Base-by-base conservation (phyloP, 2,888 invertebrate species). In the Eupithecia tripunctaria region DNA sequence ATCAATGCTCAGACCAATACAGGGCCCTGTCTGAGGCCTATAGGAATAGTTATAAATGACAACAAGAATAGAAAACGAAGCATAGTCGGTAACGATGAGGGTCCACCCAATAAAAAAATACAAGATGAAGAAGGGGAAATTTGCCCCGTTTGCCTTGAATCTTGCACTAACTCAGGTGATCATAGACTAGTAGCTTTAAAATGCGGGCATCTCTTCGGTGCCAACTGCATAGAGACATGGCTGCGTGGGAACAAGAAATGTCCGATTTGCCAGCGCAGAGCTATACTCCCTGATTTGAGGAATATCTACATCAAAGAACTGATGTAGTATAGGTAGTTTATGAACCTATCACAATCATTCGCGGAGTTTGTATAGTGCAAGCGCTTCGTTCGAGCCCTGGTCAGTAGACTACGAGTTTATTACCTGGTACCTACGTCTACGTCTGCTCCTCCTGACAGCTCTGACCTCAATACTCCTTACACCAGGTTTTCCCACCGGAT, bases 41-140 rank as follows among this genome's bases (percentile, higher is more conserved):
- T 3, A 21, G 51, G 51, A 21, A 51, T 51, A 3, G 21, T 51
- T 21, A n/a, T 21, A 21, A 51, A 21, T 0, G 21, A 51, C 10
- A 25, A 14, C 4, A 56, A 56, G 47, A 51, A n/a, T 51, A 51
- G 56, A 56, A 56, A 56, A 56, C 21, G 56, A 56, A 56, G 56
- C 12, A 56, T 25, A 14, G 25, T 25, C 0, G 14, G 5, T 25
- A 56, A 56, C 21, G 25, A 56, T 14, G 56, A 56, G 14, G 56
- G 56, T 1, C 56, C 56, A 25, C 56, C 56, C 56, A 56, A 3
- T 1, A 56, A 56, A 25, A 56, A 56, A 14, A 25, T 56, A 21
- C 25, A 5, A 0, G 56, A 56, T 1, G 56, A 56, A 25, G 56
- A 56, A 0, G 56, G 56, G 5, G 56, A 56, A 56, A 56, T 56